Base-by-base conservation (phyloP, 1,140 invertebrate genomes). In the Manduca sexta region DNA sequence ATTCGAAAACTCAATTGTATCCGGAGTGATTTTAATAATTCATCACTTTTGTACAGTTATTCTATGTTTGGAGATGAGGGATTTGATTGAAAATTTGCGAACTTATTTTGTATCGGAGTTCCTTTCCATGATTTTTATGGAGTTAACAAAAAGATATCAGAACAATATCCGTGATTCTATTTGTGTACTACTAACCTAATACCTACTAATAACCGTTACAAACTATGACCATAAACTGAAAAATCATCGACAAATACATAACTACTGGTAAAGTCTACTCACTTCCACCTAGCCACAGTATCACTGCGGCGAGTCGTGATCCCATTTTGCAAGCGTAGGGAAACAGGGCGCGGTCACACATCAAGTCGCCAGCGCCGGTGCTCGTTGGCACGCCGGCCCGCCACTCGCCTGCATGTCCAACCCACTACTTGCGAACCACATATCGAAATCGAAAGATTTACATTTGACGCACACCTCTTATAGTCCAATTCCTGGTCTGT, bases 1-100 rank as follows among this genome's bases (percentile, higher is more conserved):
- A 72, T 81, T 68, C 68, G 64, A 77, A 67, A 84, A 74, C 64
- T 74, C 72, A 54, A 81, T 83, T 80, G 70, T 80, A 80, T 74
- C 71, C 55, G 50, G 63, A 80, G 74, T 71, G 74, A 80, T 80
- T 82, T 82, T 84, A 84, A 84, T 84, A 84, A 79, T 82, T 80
- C 71, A 84, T 78, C 65, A 71, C 52, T 59, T 64, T 42, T 56
- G 56, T 66, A 69, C 60, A 58, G 57, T 61, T 68, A 60, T 60
- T 63, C 45, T 44, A 53, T 44, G 55, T 57, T 52, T 52, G 50
- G 50, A 58, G 52, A 62, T 50, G 53, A 61, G 59, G 58, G 47
- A 61, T 57, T 48, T 61, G 56, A 62, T 64, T 45, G 53, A 63
- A 60, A 49, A 57, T 38, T 51, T 46, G 42, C 41, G 50, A 49